These are phyloP conservation scores for Anas capensis DNA, from an alignment of 2,797 vertebrate species.

Conservation along the genomic window DNA sequence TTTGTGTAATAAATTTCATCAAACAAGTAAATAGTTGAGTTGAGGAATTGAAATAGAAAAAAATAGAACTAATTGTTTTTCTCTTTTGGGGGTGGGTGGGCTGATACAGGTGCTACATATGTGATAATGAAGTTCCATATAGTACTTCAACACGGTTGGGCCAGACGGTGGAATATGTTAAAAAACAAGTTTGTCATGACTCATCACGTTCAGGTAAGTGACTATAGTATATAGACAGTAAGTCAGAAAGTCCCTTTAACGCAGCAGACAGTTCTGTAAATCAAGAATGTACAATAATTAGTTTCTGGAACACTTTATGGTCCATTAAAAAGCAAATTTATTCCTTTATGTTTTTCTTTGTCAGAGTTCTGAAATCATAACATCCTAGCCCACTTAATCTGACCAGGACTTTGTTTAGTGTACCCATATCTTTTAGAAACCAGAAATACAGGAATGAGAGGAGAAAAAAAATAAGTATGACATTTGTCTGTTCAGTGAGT, in stretches of 20 bases:
- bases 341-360: not conserved
- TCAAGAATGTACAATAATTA: not conserved
- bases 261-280: not conserved
- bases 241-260: not conserved
- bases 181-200: slow-evolving; percentile 81
- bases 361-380: not conserved
- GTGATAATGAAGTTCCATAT: slow-evolving; percentile 89
- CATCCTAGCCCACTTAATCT: not conserved
- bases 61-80: slow-evolving; percentile 51
- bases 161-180: slow-evolving; percentile 88
- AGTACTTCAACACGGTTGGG: slow-evolving; percentile 85
- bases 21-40: not conserved
- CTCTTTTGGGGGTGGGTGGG: not conserved
- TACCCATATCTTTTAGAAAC: not conserved
- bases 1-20: not conserved
- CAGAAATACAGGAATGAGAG: not conserved
- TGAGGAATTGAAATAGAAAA: not conserved
- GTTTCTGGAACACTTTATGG: not conserved
- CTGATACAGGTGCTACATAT: slow-evolving; percentile 89
- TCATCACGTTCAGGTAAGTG: slow-evolving; percentile 81
- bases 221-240: not conserved
- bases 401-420: not conserved
- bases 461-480: not conserved
- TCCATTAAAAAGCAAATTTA: not conserved
- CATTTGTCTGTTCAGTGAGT: rapidly evolving